Conservation (phyloP, 2,797 vertebrate species). For the Tenualosa thibaudeaui region DNA sequence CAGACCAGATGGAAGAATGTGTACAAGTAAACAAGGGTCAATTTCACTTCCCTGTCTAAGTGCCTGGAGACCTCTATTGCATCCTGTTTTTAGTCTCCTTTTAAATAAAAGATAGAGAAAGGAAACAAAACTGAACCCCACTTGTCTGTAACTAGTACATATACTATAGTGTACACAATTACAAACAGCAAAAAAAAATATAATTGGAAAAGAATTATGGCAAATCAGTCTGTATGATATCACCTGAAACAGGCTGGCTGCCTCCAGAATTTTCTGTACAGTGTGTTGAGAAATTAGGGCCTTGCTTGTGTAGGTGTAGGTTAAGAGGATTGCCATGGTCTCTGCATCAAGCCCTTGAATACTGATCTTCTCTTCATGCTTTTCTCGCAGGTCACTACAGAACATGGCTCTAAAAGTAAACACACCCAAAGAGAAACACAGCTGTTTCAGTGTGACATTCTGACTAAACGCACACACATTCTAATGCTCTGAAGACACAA, state of each 20-base stretch:
- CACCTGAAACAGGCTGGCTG: constrained; percentile 96
- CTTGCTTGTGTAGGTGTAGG: constrained; percentile 95
- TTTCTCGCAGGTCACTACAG: constrained; percentile 92
- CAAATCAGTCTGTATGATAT: background rate
- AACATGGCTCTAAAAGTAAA: constrained; percentile 90
- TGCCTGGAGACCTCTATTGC: constrained; percentile 1
- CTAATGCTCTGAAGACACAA: background rate
- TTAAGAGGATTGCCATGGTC: constrained; percentile 88
- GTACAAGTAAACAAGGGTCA: constrained; percentile 25
- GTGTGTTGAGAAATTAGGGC: constrained; percentile 89
- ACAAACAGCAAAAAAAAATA: background rate
- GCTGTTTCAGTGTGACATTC: too few relatives aligned
- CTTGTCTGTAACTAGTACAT: background rate
- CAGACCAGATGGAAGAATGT: constrained; percentile 31
- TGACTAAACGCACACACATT: background rate
- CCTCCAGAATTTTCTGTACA: constrained; percentile 91
- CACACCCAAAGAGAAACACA: background rate
- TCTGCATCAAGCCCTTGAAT: constrained; percentile 89
- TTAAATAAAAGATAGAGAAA: background rate
- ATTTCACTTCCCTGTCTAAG: constrained; percentile 47
- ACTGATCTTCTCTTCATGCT: constrained; percentile 86
- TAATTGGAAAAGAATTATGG: background rate
- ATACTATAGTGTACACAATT: too few relatives aligned
- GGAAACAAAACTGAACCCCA: background rate
- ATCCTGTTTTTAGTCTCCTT: background rate